These are phyloP conservation scores for Polyommatus icarus DNA, from an alignment of 2,888 invertebrate genomes.

Conservation along the genomic window DNA sequence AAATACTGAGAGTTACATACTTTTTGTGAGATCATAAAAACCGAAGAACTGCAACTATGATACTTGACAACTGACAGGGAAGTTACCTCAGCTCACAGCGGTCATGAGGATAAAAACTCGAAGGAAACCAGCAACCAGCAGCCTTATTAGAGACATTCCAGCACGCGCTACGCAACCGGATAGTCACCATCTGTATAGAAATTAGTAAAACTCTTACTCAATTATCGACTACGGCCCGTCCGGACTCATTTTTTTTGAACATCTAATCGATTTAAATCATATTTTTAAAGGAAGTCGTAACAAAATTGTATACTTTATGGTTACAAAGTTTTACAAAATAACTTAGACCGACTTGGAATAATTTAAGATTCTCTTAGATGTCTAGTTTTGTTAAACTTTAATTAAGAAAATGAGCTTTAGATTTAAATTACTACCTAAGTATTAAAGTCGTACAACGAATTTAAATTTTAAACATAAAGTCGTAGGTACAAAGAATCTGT, in stretches of 20 bases:
- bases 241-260: neutral
- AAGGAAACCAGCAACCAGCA: slow-evolving; percentile 37
- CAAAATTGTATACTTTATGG: too few relatives aligned
- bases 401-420: too few relatives aligned
- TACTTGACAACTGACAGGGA: slow-evolving; percentile 31
- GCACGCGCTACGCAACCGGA: slow-evolving; percentile 38
- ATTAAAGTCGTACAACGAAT: too few relatives aligned
- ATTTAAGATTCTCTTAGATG: too few relatives aligned
- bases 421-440: too few relatives aligned
- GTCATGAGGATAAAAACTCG: slow-evolving; percentile 33
- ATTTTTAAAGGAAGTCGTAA: neutral
- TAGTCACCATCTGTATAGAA: slow-evolving; percentile 33
- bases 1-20: too few relatives aligned
- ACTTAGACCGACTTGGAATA: too few relatives aligned
- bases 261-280: neutral
- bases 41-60: slow-evolving; percentile 21
- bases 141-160: slow-evolving; percentile 39
- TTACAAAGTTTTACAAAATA: too few relatives aligned
- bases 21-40: neutral
- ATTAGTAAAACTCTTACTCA: slow-evolving; percentile 26
- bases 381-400: too few relatives aligned
- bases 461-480: too few relatives aligned
- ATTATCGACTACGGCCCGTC: neutral
- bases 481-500: too few relatives aligned
- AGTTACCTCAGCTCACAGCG: slow-evolving; percentile 33